These are phyloP conservation scores for Aptenodytes forsteri DNA, from an alignment of 2,113 vertebrate species.

Conservation along the genomic window DNA sequence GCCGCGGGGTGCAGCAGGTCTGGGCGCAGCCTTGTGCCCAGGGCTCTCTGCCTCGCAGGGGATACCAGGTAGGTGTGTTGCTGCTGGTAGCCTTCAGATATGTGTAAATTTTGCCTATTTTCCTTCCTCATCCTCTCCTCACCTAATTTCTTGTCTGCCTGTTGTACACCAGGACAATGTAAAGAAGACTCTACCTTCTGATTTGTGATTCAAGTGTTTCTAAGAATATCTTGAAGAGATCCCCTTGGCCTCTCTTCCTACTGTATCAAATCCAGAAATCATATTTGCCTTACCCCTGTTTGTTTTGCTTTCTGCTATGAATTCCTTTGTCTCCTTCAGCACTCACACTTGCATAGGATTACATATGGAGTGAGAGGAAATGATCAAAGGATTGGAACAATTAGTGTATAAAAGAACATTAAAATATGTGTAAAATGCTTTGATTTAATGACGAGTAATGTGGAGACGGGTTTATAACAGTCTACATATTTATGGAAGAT, in stretches of 20 bases:
- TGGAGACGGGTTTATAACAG: background rate
- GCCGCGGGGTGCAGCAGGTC: fast-evolving
- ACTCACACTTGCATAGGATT: background rate
- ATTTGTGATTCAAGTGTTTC: background rate
- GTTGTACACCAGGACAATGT: background rate
- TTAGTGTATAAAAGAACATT: background rate
- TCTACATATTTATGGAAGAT: conserved; percentile 14
- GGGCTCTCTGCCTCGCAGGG: background rate
- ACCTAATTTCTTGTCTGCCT: background rate
- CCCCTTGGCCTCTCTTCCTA: background rate
- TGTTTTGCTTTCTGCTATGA: background rate
- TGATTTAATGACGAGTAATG: background rate
- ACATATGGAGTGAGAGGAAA: background rate
- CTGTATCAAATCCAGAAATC: background rate
- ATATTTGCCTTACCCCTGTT: background rate
- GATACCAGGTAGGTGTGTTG: background rate
- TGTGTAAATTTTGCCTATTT: background rate
- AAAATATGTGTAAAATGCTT: background rate
- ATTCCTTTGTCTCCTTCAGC: background rate
- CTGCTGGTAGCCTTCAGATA: background rate
- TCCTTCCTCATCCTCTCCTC: background rate
- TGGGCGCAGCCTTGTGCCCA: background rate
- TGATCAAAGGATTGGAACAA: conserved; percentile 8
- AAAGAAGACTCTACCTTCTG: background rate
- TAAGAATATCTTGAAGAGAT: background rate